phyloP scores from a whole-genome alignment of 2,113 vertebrate species.

The Perca fluviatilis region DNA sequence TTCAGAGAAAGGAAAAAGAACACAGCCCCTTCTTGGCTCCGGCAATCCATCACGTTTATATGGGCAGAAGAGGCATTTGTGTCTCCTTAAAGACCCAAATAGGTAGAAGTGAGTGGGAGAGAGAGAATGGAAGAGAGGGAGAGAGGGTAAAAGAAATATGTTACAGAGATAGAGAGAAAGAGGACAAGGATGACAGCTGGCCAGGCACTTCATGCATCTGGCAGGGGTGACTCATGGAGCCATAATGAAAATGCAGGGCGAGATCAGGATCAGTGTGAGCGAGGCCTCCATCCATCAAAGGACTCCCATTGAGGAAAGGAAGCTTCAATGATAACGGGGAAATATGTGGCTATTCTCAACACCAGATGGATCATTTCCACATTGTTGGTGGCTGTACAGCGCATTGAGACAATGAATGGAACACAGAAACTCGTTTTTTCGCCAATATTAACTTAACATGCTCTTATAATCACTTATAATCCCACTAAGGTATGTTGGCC shows the following conservation, averaged over 20 bases:
- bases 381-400: neutral
- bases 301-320: conserved; percentile 60
- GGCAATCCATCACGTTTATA: conserved; percentile 69
- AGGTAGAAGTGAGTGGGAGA: conserved; percentile 40
- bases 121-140: conserved; percentile 29
- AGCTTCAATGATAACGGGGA: conserved; percentile 53
- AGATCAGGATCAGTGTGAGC: conserved; percentile 78
- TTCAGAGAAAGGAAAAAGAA: conserved; percentile 51
- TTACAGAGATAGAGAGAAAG: conserved; percentile 59
- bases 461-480: no score
- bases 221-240: conserved; percentile 64
- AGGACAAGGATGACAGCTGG: conserved; percentile 76
- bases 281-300: conserved; percentile 81
- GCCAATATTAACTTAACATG: no score
- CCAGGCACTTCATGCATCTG: conserved; percentile 74
- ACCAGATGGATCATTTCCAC: conserved; percentile 40
- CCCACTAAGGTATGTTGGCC: no score
- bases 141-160: conserved; percentile 44
- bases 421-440: no score
- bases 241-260: conserved; percentile 80
- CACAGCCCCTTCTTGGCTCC: conserved; percentile 37
- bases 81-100: conserved; percentile 62
- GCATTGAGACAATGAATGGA: no score
- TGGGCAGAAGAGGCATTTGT: conserved; percentile 51
- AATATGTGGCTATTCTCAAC: conserved; percentile 61